Percentiles rank a stretch among this genome's conserved stretches.
These are phyloP conservation scores for Arbacia lixula DNA, from an alignment of 53 echinoderm and acorn worm species.

Conservation along the genomic window DNA sequence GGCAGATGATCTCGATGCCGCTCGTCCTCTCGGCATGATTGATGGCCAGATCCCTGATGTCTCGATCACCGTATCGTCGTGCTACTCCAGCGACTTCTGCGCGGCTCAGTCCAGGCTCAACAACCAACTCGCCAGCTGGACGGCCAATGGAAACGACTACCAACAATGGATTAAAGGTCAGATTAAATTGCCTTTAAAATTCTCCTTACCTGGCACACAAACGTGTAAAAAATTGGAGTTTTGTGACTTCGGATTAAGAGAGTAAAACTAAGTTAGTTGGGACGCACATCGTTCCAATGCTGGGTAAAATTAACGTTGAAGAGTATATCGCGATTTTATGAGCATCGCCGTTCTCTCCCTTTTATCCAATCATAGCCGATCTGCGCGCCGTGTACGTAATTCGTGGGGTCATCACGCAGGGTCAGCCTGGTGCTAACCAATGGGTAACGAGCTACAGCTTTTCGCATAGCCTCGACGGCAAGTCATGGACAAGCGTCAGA, in stretches of 20 bases:
- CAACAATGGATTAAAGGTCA: constrained; percentile 32
- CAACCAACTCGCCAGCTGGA: constrained; percentile 14
- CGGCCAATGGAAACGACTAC: constrained; percentile 11
- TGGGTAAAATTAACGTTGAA: no score
- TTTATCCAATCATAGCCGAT: background rate
- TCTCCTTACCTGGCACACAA: no score
- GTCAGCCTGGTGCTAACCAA: constrained; percentile 19
- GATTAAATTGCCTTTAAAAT: no score
- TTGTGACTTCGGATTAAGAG: no score
- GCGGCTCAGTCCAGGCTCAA: constrained; percentile 12
- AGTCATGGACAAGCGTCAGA: background rate
- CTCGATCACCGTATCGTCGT: constrained; percentile 17
- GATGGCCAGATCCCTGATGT: constrained; percentile 35
- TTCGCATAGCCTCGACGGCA: constrained; percentile 14
- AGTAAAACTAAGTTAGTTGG: no score
- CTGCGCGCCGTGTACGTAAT: constrained; percentile 31
- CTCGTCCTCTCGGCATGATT: constrained; percentile 37
- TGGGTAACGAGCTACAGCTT: constrained; percentile 17
- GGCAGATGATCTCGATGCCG: constrained; percentile 14
- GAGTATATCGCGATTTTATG: no score
- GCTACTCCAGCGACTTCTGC: constrained; percentile 21
- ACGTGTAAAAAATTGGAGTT: no score
- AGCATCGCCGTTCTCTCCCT: background rate
- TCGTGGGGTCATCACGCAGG: constrained; percentile 36
- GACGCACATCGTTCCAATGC: no score